These are phyloP conservation scores for Helicolenus hilgendorfi DNA, from an alignment of 2,797 vertebrate genomes.

Conservation along the genomic window DNA sequence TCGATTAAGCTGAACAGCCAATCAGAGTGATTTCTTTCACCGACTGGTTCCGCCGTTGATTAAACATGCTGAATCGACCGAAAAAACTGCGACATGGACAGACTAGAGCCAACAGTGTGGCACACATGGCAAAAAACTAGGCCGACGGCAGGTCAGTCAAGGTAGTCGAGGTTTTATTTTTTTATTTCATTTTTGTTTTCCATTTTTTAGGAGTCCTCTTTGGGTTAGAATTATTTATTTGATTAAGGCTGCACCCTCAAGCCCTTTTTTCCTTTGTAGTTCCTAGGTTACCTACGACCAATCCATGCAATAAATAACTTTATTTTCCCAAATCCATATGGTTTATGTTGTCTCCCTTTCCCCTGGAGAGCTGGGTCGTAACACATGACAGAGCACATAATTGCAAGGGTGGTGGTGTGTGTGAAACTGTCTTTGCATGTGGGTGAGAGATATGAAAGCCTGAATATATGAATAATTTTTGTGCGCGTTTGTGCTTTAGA, in stretches of 20 bases:
- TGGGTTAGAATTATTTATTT: not conserved
- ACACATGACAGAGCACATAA: slow-evolving; percentile 41
- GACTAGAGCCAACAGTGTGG: too few species aligned
- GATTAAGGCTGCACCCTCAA: not conserved
- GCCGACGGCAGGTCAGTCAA: not conserved
- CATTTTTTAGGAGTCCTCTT: not conserved
- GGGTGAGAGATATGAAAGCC: slow-evolving; percentile 38
- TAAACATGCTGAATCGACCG: too few species aligned
- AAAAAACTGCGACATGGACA: too few species aligned
- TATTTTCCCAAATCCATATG: not conserved
- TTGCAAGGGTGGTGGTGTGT: slow-evolving; percentile 18
- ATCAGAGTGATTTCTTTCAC: too few species aligned
- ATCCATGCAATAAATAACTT: slow-evolving; percentile 7
- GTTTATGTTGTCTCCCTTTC: not conserved
- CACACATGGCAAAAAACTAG: too few species aligned
- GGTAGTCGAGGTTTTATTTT: not conserved
- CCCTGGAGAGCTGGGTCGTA: not conserved
- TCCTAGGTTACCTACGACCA: not conserved
- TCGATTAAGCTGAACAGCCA: too few species aligned
- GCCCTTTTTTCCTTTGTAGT: not conserved
- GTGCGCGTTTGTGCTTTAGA: slow-evolving; percentile 27
- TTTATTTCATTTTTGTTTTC: too few species aligned
- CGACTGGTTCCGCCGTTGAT: too few species aligned
- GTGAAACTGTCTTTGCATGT: slow-evolving; percentile 30
- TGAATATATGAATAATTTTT: slow-evolving; percentile 67